A percentile compares a stretch with the other conserved stretches of the same genome.
Conservation (phyloP, 2,888 invertebrate species). For the Eupelmus urozonus region DNA sequence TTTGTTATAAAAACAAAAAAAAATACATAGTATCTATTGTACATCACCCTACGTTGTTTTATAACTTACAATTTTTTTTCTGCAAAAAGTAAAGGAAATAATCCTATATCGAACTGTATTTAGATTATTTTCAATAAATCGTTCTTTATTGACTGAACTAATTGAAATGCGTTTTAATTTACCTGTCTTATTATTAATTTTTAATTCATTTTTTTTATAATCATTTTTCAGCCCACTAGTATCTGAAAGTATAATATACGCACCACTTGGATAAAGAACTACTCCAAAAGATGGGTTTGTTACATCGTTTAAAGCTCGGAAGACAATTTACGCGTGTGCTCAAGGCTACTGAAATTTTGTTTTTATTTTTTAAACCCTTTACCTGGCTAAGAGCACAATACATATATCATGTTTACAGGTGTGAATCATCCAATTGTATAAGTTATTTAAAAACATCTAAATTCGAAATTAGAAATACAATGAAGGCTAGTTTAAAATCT, state of each 20-base stretch:
- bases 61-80: slow-evolving; percentile 35
- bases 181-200: neutral
- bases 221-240: neutral
- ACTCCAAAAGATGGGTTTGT: too few species aligned
- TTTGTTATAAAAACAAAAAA: slow-evolving; percentile 51
- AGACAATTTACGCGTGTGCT: too few species aligned
- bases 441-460: too few species aligned
- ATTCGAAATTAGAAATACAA: too few species aligned
- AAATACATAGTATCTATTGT: slow-evolving; percentile 42
- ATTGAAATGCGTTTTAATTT: neutral
- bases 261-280: too few species aligned
- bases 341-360: neutral
- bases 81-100: slow-evolving; percentile 25
- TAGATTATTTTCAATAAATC: slow-evolving; percentile 57
- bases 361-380: neutral
- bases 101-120: slow-evolving; percentile 52
- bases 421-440: too few species aligned
- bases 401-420: too few species aligned
- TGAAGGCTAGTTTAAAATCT: too few species aligned
- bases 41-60: slow-evolving; percentile 46
- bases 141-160: slow-evolving; percentile 54
- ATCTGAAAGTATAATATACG: neutral
- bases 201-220: neutral
- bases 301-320: too few species aligned
- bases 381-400: too few species aligned